Evolutionary conservation across 1,140 invertebrate species (phyloP).

Genomic region (Cyclina sinensis): DNA sequence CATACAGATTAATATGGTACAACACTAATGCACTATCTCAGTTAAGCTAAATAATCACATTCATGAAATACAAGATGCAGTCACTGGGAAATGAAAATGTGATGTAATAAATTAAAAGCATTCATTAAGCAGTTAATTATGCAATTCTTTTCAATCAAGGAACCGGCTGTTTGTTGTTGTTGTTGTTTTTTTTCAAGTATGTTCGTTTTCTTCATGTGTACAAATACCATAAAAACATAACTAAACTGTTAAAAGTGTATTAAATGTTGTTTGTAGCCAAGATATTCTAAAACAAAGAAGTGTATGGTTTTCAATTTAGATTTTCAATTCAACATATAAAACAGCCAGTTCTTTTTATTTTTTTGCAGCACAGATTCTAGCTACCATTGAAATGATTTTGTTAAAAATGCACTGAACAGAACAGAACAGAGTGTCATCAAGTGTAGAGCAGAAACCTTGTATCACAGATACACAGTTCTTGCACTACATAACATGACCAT

Average conservation of each 20-base stretch:
- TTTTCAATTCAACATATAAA: too few species aligned
- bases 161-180: background rate
- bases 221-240: too few species aligned
- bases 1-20: background rate
- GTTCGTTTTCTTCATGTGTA: too few species aligned
- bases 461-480: background rate
- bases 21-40: background rate
- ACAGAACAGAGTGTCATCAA: background rate
- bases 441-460: background rate
- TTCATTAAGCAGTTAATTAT: constrained; percentile 1
- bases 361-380: background rate
- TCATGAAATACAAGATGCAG: constrained; percentile 20
- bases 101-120: constrained; percentile 19
- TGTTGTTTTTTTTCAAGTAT: background rate
- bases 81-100: background rate
- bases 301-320: too few species aligned
- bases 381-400: constrained; percentile 28
- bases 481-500: background rate
- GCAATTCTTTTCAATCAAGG: background rate
- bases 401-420: constrained; percentile 40
- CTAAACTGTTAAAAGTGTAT: too few species aligned
- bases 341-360: background rate
- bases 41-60: background rate
- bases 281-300: too few species aligned
- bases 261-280: too few species aligned